Percentiles rank a stretch among this genome's conserved stretches.
phyloP scores from a whole-genome alignment of 2,888 invertebrate species.

The Quadroppia sp. region DNA sequence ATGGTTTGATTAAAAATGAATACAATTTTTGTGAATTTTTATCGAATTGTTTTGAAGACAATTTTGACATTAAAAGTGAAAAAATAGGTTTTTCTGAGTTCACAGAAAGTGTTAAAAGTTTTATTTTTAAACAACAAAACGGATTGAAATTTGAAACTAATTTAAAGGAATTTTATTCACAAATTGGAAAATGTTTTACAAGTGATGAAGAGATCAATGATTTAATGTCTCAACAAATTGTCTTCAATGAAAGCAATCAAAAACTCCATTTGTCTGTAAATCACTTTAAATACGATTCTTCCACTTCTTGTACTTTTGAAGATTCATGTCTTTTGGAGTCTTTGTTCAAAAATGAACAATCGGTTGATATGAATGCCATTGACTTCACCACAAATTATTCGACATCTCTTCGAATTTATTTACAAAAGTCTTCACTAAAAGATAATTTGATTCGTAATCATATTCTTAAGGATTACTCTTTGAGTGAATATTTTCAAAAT shows the following conservation, averaged over 20 bases:
- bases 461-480: neutral
- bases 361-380: neutral
- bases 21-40: neutral
- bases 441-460: conserved; percentile 20
- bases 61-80: neutral
- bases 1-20: neutral
- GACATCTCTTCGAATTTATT: conserved; percentile 26
- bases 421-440: conserved; percentile 13
- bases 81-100: neutral
- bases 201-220: neutral
- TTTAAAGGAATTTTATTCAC: conserved; percentile 9
- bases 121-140: conserved; percentile 8
- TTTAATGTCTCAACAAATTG: neutral
- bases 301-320: neutral
- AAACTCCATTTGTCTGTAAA: neutral
- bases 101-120: neutral
- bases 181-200: neutral
- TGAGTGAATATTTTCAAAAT: neutral
- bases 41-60: neutral
- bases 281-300: conserved; percentile 26
- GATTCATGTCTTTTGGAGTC: neutral
- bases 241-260: neutral
- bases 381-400: neutral
- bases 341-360: neutral
- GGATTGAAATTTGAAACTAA: neutral